A percentile compares a stretch with the other conserved stretches of the same genome.
These are phyloP conservation scores for Polydrusus cervinus DNA, from an alignment of 2,888 invertebrate species.

Conservation along the genomic window DNA sequence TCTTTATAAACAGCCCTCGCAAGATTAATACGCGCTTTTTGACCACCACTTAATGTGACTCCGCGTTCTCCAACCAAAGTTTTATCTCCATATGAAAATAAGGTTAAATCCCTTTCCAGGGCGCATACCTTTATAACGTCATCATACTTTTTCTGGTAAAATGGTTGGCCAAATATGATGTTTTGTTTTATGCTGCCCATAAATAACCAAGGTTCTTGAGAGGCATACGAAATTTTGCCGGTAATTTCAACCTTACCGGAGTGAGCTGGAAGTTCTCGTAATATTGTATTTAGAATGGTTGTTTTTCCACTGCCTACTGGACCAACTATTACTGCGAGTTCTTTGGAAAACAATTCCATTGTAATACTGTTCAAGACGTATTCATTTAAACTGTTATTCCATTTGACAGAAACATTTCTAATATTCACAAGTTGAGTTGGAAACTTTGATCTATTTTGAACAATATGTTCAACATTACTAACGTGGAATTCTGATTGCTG, in stretches of 20 bases:
- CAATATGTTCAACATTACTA: background rate
- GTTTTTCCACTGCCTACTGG: conserved; percentile 79
- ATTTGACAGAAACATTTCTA: conserved; percentile 78
- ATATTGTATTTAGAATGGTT: conserved; percentile 72
- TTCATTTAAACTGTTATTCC: conserved; percentile 69
- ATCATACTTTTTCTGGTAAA: conserved; percentile 79
- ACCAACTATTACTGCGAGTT: conserved; percentile 74
- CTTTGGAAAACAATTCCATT: conserved; percentile 77
- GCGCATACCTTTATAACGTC: conserved; percentile 81
- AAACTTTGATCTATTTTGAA: background rate
- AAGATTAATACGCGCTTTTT: conserved; percentile 89
- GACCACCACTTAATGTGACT: conserved; percentile 83
- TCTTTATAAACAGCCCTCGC: conserved; percentile 89
- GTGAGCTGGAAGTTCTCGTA: conserved; percentile 82
- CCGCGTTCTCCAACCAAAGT: conserved; percentile 86
- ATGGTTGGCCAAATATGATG: conserved; percentile 88
- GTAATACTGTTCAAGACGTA: conserved; percentile 76
- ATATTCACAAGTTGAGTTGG: conserved; percentile 43
- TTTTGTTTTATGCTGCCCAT: conserved; percentile 91
- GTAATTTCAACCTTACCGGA: conserved; percentile 78
- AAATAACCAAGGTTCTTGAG: conserved; percentile 90
- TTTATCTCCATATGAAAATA: conserved; percentile 85
- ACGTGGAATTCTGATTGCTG: conserved; percentile 5
- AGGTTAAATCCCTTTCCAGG: conserved; percentile 80
- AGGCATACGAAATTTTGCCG: conserved; percentile 83